A percentile compares a stretch with the other conserved stretches of the same genome.
These are phyloP conservation scores for Orthonevra nobilis DNA, from an alignment of 2,888 invertebrate species.

Conservation along the genomic window DNA sequence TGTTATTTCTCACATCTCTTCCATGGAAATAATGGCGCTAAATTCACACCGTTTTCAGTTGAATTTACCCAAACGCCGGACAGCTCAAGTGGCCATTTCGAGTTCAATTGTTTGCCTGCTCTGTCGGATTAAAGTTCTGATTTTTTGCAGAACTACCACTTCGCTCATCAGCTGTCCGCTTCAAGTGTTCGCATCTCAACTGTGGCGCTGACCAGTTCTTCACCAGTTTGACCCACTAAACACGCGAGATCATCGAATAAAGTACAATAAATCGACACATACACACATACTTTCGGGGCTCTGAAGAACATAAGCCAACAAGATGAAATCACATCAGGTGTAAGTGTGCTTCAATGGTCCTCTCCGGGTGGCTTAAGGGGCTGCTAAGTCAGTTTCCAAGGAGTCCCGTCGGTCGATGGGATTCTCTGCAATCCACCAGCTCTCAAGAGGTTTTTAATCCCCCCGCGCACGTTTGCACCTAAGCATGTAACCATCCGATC, in stretches of 20 bases:
- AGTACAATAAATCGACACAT: constrained; percentile 21
- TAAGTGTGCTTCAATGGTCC: constrained; percentile 55
- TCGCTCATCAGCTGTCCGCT: constrained; percentile 48
- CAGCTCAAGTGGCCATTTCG: constrained; percentile 35
- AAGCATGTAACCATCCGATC: too few species aligned
- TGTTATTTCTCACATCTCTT: constrained; percentile 22
- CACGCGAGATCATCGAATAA: constrained; percentile 37
- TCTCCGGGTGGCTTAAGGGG: constrained; percentile 45
- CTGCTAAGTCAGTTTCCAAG: constrained; percentile 50
- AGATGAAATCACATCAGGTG: constrained; percentile 33
- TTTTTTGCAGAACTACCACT: constrained; percentile 65
- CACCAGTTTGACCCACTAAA: constrained; percentile 63
- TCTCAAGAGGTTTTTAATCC: constrained; percentile 58
- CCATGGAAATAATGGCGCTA: constrained; percentile 39
- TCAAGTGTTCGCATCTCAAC: constrained; percentile 39
- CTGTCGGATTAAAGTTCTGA: constrained; percentile 28
- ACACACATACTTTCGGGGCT: too few species aligned
- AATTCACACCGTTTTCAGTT: constrained; percentile 25
- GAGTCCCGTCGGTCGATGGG: constrained; percentile 41
- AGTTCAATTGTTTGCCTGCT: constrained; percentile 45
- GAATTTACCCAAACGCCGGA: constrained; percentile 46
- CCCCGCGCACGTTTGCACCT: not conserved
- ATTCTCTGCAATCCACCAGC: constrained; percentile 56
- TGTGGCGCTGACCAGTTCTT: constrained; percentile 54
- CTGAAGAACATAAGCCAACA: constrained; percentile 22